phyloP scores from a whole-genome alignment of 2,888 invertebrate species.

The Ectemnius lituratus region DNA sequence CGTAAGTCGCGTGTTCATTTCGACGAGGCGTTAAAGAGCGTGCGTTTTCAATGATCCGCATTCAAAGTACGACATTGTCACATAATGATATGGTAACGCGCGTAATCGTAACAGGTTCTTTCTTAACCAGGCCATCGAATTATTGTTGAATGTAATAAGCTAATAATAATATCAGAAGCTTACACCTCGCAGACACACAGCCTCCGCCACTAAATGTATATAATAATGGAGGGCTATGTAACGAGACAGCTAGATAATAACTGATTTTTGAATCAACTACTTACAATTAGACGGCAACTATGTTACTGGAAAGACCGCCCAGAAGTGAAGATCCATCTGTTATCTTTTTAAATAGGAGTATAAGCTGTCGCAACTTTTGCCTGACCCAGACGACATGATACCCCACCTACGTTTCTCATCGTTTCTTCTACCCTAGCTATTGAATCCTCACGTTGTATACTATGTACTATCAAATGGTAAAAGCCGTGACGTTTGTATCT shows the following conservation, averaged over 20 bases:
- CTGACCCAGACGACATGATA: conserved; percentile 17
- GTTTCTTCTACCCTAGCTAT: conserved; percentile 19
- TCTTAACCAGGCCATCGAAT: conserved; percentile 67
- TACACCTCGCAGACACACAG: conserved; percentile 69
- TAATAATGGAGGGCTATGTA: conserved; percentile 46
- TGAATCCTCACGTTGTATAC: conserved; percentile 17
- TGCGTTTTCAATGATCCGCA: not conserved
- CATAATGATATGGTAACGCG: too few relatives aligned
- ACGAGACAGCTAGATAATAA: conserved; percentile 58
- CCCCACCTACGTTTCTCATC: not conserved
- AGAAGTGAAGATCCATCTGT: conserved; percentile 42
- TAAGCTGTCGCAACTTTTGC: conserved; percentile 42
- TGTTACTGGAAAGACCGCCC: conserved; percentile 61
- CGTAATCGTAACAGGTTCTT: conserved; percentile 48
- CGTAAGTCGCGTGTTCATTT: conserved; percentile 1
- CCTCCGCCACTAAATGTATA: conserved; percentile 67
- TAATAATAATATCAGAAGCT: conserved; percentile 63
- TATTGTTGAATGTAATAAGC: conserved; percentile 62
- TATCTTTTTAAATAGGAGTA: conserved; percentile 38
- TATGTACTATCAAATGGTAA: conserved; percentile 10
- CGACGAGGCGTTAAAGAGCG: not conserved
- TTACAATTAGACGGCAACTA: conserved; percentile 56
- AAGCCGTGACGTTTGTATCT: conserved; percentile 34
- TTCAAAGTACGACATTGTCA: not conserved
- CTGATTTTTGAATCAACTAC: conserved; percentile 57